These are phyloP conservation scores for Villa cingulata DNA, from an alignment of 2,888 invertebrate genomes.

Conservation along the genomic window DNA sequence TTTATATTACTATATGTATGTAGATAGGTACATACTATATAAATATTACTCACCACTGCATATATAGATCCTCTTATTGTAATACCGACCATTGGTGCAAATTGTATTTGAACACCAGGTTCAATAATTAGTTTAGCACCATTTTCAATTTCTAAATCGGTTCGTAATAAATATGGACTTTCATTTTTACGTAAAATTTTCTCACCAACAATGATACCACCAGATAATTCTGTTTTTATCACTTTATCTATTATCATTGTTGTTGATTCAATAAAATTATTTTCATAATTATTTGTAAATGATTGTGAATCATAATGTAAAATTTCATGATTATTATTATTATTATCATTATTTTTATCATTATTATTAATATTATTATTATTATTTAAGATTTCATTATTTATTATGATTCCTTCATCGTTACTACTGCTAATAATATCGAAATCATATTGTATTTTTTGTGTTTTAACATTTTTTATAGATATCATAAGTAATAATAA, in stretches of 20 bases:
- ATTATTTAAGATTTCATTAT: background rate
- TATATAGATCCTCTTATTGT: slow-evolving; percentile 79
- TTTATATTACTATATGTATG: background rate
- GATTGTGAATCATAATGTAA: too few relatives aligned
- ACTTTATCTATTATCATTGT: too few relatives aligned
- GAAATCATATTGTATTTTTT: too few relatives aligned
- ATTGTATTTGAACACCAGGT: slow-evolving; percentile 78
- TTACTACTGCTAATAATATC: too few relatives aligned
- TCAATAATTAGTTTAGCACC: slow-evolving; percentile 73
- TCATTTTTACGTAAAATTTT: slow-evolving; percentile 31
- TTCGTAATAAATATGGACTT: slow-evolving; percentile 64
- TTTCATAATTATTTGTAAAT: too few relatives aligned
- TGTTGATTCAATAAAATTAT: too few relatives aligned
- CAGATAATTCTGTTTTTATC: slow-evolving; percentile 31
- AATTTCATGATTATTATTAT: too few relatives aligned
- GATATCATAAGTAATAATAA: too few relatives aligned
- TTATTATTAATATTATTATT: too few relatives aligned
- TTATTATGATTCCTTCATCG: too few relatives aligned
- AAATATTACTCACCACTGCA: slow-evolving; percentile 62
- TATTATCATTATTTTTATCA: too few relatives aligned
- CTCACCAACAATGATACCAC: slow-evolving; percentile 31
- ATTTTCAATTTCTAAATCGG: slow-evolving; percentile 65
- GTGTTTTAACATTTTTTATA: too few relatives aligned
- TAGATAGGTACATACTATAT: background rate
- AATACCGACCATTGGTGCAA: slow-evolving; percentile 86